These are phyloP conservation scores for Ceryle rudis DNA, from an alignment of 2,797 vertebrate genomes.

Conservation along the genomic window DNA sequence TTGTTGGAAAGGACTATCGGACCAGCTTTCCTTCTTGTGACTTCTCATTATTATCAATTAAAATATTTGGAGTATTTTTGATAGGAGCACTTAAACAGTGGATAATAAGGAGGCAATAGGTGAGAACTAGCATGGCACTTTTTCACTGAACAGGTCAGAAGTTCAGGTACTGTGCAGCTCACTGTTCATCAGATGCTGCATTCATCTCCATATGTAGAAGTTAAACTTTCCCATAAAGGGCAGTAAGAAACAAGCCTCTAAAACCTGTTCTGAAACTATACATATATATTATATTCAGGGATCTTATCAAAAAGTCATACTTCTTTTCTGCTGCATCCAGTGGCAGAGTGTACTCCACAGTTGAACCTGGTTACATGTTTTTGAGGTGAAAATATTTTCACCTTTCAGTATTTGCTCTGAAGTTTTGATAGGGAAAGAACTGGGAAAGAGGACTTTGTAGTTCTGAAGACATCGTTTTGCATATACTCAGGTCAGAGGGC, in stretches of 20 bases:
- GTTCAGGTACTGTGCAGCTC: neutral
- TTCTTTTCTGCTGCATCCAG: neutral
- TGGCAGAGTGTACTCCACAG: neutral
- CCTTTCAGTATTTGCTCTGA: neutral
- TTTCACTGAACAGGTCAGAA: neutral
- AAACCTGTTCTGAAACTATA: neutral
- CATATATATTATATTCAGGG: neutral
- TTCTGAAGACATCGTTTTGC: neutral
- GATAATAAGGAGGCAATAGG: neutral
- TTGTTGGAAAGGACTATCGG: slow-evolving; percentile 50
- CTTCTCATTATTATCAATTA: slow-evolving; percentile 59
- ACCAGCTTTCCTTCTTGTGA: slow-evolving; percentile 26
- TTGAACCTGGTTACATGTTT: neutral
- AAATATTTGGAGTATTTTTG: slow-evolving; percentile 39
- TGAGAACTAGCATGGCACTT: neutral
- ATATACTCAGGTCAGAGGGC: neutral
- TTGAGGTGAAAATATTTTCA: neutral
- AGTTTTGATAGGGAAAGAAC: neutral
- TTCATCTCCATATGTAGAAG: neutral
- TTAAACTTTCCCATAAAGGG: neutral
- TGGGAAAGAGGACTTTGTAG: neutral
- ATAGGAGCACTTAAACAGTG: neutral
- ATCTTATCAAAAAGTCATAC: neutral
- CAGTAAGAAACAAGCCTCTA: neutral
- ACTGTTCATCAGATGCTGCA: neutral